phyloP scores from a whole-genome alignment of 2,888 invertebrate species.

The Cremastobaeus sp. region DNA sequence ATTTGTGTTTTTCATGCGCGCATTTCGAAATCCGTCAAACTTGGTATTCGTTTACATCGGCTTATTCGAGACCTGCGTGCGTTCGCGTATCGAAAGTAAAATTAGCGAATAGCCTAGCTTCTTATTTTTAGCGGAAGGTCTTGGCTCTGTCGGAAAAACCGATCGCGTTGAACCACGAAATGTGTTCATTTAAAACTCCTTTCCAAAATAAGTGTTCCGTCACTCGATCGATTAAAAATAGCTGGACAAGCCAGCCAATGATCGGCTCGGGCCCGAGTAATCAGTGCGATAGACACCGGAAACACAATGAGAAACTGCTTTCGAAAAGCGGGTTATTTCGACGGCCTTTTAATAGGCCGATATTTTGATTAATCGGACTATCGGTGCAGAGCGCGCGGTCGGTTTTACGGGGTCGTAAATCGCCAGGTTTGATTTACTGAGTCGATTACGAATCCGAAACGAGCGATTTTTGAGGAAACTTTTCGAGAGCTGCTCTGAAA shows the following conservation, averaged over 20 bases:
- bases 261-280: too few species aligned
- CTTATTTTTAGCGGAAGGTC: constrained; percentile 74
- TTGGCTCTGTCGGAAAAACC: constrained; percentile 65
- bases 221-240: constrained; percentile 11
- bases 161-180: constrained; percentile 36
- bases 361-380: too few species aligned
- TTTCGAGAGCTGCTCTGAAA: constrained; percentile 50
- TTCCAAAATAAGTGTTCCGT: constrained; percentile 37
- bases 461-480: constrained; percentile 21
- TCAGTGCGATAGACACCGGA: too few species aligned
- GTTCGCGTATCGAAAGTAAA: constrained; percentile 70
- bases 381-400: too few species aligned
- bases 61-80: constrained; percentile 43
- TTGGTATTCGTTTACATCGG: constrained; percentile 43
- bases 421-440: background rate
- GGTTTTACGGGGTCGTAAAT: too few species aligned
- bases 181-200: too few species aligned
- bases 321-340: too few species aligned
- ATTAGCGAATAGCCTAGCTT: constrained; percentile 74
- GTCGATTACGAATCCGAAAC: background rate
- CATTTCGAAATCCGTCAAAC: constrained; percentile 35
- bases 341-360: too few species aligned
- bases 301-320: too few species aligned
- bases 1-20: constrained; percentile 34
- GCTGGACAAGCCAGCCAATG: too few species aligned